phyloP scores from a whole-genome alignment of 1,140 invertebrate genomes.

The Drosophila nigrodunni region DNA sequence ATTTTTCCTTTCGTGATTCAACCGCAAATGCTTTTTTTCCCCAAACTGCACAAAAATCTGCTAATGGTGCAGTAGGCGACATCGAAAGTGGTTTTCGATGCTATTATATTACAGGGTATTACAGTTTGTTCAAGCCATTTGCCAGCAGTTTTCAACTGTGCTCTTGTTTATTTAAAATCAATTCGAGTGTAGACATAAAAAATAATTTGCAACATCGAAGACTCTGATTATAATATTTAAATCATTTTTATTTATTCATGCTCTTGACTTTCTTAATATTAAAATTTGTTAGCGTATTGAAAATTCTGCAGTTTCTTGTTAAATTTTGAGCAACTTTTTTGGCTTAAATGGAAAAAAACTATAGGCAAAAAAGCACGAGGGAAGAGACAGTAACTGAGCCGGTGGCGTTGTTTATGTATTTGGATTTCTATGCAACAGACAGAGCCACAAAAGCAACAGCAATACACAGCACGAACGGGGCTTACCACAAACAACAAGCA shows the following conservation, averaged over 20 bases:
- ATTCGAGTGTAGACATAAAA: background rate
- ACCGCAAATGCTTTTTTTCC: conserved; percentile 58
- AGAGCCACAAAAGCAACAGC: conserved; percentile 43
- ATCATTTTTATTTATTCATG: too few relatives aligned
- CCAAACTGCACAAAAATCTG: conserved; percentile 65
- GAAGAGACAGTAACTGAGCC: conserved; percentile 41
- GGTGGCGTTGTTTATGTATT: conserved; percentile 63
- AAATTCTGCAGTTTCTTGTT: background rate
- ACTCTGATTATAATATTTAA: too few relatives aligned
- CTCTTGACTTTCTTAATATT: too few relatives aligned
- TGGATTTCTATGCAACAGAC: conserved; percentile 60
- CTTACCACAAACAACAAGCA: conserved; percentile 35
- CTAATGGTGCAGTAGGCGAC: conserved; percentile 67
- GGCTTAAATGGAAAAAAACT: conserved; percentile 23
- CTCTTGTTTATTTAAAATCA: background rate
- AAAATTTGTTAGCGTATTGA: conserved; percentile 20
- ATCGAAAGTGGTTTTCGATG: conserved; percentile 67
- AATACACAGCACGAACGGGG: conserved; percentile 37
- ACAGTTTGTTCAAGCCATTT: conserved; percentile 8
- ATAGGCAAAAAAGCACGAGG: conserved; percentile 25
- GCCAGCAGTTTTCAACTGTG: conserved; percentile 25
- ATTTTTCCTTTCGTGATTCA: conserved; percentile 55
- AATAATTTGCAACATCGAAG: too few relatives aligned
- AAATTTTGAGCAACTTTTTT: conserved; percentile 18
- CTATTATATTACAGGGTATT: conserved; percentile 27